Evolutionary conservation across 2,888 invertebrate species (phyloP).

Genomic region (Drosophila borborema): DNA sequence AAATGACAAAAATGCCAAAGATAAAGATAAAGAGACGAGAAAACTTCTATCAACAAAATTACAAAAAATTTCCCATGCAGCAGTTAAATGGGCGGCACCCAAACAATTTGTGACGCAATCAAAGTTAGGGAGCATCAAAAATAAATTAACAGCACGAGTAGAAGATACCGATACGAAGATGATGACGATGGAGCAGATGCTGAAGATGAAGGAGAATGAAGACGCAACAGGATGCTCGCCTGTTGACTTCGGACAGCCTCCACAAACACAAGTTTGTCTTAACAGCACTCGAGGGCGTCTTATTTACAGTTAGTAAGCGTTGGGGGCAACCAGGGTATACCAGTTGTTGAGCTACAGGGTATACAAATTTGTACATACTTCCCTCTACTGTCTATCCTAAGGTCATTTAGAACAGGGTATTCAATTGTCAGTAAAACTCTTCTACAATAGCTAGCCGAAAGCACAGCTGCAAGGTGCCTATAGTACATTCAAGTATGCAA

Average conservation of each 20-base stretch:
- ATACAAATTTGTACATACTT: neutral
- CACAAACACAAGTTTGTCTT: neutral
- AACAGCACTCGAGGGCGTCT: slow-evolving; percentile 11
- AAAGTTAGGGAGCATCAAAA: slow-evolving; percentile 55
- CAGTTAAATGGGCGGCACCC: slow-evolving; percentile 23
- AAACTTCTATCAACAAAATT: slow-evolving; percentile 52
- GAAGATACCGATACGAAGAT: neutral
- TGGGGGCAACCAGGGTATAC: slow-evolving; percentile 5
- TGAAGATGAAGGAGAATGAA: neutral
- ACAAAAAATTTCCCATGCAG: slow-evolving; percentile 30
- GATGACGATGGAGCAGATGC: neutral
- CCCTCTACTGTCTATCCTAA: too few relatives aligned
- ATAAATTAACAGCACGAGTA: slow-evolving; percentile 43
- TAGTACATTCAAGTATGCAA: neutral
- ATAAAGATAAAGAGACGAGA: neutral
- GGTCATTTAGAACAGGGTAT: neutral
- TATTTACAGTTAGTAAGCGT: slow-evolving; percentile 1
- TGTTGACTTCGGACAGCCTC: slow-evolving; percentile 6
- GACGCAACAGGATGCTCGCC: slow-evolving; percentile 11
- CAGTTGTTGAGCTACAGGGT: neutral
- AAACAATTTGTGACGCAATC: slow-evolving; percentile 49
- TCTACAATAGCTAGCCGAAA: too few relatives aligned
- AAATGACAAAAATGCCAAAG: slow-evolving; percentile 8
- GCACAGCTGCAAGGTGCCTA: neutral
- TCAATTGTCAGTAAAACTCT: neutral